Conservation (phyloP, 2,113 vertebrate species). For the Archocentrus centrarchus region DNA sequence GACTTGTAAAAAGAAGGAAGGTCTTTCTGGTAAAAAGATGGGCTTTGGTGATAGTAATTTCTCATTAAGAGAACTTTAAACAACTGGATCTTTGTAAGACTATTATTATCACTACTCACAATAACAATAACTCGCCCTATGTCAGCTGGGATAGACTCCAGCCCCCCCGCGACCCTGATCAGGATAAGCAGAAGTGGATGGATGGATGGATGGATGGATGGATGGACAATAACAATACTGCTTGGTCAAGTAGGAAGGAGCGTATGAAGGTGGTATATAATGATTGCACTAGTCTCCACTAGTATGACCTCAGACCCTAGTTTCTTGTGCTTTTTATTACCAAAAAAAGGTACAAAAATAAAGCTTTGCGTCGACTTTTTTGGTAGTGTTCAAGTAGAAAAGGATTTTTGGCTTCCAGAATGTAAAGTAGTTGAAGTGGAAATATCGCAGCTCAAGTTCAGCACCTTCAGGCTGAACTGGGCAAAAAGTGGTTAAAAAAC, state of each 20-base stretch:
- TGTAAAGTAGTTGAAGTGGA: too few species aligned
- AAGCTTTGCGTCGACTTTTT: too few species aligned
- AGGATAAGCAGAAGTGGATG: too few species aligned
- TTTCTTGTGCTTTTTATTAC: too few species aligned
- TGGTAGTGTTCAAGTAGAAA: too few species aligned
- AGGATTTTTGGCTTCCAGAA: too few species aligned
- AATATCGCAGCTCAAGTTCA: neutral
- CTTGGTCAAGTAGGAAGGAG: neutral
- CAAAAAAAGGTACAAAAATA: too few species aligned
- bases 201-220: too few species aligned
- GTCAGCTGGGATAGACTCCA: too few species aligned
- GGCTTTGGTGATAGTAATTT: neutral
- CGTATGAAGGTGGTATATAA: neutral
- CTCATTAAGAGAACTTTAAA: neutral
- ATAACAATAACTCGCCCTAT: fast-evolving
- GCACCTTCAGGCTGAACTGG: neutral
- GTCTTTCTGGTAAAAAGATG: slow-evolving; percentile 4
- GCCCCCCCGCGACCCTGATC: too few species aligned
- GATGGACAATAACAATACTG: neutral
- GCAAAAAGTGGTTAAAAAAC: neutral
- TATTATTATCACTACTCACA: neutral
- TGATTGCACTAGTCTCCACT: neutral
- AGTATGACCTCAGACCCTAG: too few species aligned
- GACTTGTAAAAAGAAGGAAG: neutral
- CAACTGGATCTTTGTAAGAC: neutral